A percentile compares a stretch with the other conserved stretches of the same genome.
Evolutionary conservation across 2,888 invertebrate species (phyloP).

Genomic region (Oscheius sp.): DNA sequence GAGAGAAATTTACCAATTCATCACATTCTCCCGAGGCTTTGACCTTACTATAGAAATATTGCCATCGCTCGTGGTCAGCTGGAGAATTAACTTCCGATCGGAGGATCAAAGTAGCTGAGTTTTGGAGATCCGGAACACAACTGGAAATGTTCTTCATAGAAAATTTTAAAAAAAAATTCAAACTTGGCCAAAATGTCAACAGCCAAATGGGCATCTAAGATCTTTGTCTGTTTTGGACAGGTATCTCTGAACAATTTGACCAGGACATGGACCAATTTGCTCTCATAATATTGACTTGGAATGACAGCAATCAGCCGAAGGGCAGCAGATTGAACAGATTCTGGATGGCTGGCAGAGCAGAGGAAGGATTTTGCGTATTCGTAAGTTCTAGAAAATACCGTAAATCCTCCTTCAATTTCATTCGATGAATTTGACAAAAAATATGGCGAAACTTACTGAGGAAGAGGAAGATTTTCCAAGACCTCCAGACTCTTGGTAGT

Average conservation of each 20-base stretch:
- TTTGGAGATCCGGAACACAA: conserved; percentile 51
- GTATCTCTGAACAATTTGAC: conserved; percentile 58
- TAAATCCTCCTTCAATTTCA: too few relatives aligned
- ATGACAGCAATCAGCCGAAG: conserved; percentile 37
- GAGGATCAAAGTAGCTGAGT: conserved; percentile 54
- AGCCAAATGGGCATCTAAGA: conserved; percentile 50
- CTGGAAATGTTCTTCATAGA: conserved; percentile 30
- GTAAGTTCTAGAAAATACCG: conserved; percentile 33
- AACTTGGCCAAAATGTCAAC: conserved; percentile 52
- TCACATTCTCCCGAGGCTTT: conserved; percentile 38
- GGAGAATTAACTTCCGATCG: conserved; percentile 47
- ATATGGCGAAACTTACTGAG: conserved; percentile 9
- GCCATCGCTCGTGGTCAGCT: conserved; percentile 54
- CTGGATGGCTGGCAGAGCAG: conserved; percentile 30
- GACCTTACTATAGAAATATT: conserved; percentile 54
- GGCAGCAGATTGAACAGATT: conserved; percentile 35
- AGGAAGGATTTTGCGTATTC: conserved; percentile 34
- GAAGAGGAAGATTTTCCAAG: conserved; percentile 46
- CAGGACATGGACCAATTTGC: conserved; percentile 43
- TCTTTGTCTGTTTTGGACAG: conserved; percentile 44
- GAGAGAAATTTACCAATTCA: conserved; percentile 38
- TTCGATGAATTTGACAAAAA: too few relatives aligned
- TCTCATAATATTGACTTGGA: conserved; percentile 35
- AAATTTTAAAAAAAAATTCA: too few relatives aligned
- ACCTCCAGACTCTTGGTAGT: conserved; percentile 34